phyloP scores from a whole-genome alignment of 1,140 invertebrate genomes.

The Uloborus diversus region DNA sequence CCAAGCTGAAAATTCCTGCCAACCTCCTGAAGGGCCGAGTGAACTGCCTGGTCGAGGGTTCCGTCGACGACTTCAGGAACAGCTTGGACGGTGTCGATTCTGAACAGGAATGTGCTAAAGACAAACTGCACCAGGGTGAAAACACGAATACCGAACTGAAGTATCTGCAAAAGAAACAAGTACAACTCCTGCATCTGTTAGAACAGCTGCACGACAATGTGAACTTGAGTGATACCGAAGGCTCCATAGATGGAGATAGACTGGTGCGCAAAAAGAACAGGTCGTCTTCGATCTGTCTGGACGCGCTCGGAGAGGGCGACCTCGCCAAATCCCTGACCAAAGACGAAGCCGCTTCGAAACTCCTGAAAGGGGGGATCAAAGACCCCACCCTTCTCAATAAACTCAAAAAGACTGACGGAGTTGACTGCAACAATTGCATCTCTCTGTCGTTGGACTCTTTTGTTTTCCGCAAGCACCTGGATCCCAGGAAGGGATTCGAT shows the following conservation, averaged over 20 bases:
- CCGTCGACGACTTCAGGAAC: constrained; percentile 60
- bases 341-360: constrained; percentile 33
- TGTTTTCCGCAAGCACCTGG: constrained; percentile 48
- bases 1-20: constrained; percentile 15
- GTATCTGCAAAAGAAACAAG: constrained; percentile 64
- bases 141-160: constrained; percentile 60
- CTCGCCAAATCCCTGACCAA: constrained; percentile 27
- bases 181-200: constrained; percentile 63
- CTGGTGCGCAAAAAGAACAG: constrained; percentile 16
- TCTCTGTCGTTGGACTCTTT: constrained; percentile 45
- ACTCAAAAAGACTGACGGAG: constrained; percentile 14
- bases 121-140: constrained; percentile 16
- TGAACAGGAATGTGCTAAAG: constrained; percentile 43
- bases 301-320: constrained; percentile 20
- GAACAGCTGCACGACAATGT: constrained; percentile 60
- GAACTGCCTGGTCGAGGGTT: constrained; percentile 45
- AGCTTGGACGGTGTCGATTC: constrained; percentile 42
- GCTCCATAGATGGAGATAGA: constrained; percentile 29
- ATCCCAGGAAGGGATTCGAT: constrained; percentile 49
- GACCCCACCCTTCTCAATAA: constrained; percentile 24
- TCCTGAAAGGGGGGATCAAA: constrained; percentile 19
- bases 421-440: constrained; percentile 30
- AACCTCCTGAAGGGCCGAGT: constrained; percentile 24
- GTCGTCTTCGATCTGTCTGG: constrained; percentile 12
- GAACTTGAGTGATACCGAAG: constrained; percentile 62